Conservation (phyloP, 1,140 invertebrate genomes). For the Delia radicum region DNA sequence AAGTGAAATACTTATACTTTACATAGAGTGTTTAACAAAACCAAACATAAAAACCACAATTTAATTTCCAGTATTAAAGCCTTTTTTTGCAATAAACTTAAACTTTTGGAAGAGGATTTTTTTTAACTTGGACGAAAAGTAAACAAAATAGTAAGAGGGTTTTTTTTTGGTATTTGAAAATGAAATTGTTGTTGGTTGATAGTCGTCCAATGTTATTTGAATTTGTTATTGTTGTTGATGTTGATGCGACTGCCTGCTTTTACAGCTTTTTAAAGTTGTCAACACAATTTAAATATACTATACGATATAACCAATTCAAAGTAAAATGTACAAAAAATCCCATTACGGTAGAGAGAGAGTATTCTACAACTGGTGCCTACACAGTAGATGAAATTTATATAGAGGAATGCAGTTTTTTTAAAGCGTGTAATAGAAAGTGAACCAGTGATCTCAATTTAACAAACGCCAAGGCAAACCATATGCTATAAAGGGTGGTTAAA, state of each 20-base stretch:
- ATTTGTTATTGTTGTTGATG: neutral
- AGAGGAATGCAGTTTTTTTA: too few relatives aligned
- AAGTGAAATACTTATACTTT: too few relatives aligned
- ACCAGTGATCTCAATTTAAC: too few relatives aligned
- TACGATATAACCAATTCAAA: slow-evolving; percentile 5
- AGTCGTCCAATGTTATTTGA: neutral
- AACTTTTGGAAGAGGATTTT: neutral
- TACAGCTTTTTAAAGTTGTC: slow-evolving; percentile 21
- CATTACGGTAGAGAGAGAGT: neutral
- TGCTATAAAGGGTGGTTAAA: too few relatives aligned
- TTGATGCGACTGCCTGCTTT: neutral
- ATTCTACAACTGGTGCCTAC: neutral
- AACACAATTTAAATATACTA: slow-evolving; percentile 21
- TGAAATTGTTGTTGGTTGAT: neutral
- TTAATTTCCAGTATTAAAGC: slow-evolving; percentile 16
- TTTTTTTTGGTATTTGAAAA: neutral
- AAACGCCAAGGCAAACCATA: too few relatives aligned
- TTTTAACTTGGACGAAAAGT: too few relatives aligned
- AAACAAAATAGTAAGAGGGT: too few relatives aligned
- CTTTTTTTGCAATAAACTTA: slow-evolving; percentile 7
- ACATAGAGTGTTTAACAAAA: slow-evolving; percentile 10
- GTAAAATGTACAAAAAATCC: neutral
- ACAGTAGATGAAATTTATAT: too few relatives aligned
- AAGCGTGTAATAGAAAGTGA: too few relatives aligned
- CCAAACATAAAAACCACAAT: slow-evolving; percentile 16